Conservation (phyloP, 1,140 invertebrate genomes). For the Penaeus japonicus region DNA sequence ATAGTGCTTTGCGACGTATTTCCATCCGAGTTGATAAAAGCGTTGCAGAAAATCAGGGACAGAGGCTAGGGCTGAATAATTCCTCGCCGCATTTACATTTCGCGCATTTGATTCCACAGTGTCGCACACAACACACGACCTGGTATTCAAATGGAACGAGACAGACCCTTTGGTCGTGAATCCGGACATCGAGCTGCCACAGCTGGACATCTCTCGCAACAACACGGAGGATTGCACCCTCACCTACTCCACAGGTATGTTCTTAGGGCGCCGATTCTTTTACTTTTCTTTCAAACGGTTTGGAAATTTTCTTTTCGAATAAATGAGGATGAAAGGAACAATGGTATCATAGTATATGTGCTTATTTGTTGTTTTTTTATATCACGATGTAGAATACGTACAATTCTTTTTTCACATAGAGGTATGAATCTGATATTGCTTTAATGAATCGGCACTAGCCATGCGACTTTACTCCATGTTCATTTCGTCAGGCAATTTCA, state of each 20-base stretch:
- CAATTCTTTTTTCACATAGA: too few relatives aligned
- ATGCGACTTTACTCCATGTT: background rate
- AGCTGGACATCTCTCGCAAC: constrained; percentile 86
- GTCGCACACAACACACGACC: constrained; percentile 88
- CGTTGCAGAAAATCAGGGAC: background rate
- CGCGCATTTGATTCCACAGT: constrained; percentile 69
- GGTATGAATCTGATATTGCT: too few relatives aligned
- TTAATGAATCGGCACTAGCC: too few relatives aligned
- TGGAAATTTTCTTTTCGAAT: too few relatives aligned
- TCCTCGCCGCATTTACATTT: background rate
- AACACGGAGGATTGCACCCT: constrained; percentile 88
- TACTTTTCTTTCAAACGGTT: too few relatives aligned
- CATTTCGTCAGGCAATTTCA: constrained; percentile 77
- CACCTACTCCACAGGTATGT: constrained; percentile 82
- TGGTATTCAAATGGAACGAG: constrained; percentile 85
- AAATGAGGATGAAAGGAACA: too few relatives aligned
- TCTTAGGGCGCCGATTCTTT: background rate
- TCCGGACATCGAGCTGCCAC: constrained; percentile 84
- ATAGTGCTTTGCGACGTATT: background rate
- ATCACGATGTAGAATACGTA: too few relatives aligned
- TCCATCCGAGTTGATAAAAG: background rate
- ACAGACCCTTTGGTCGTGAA: constrained; percentile 86
- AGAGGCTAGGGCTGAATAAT: background rate
- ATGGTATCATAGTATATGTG: too few relatives aligned
- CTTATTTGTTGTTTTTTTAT: too few relatives aligned